These are phyloP conservation scores for Lagopus leucura DNA, from an alignment of 2,113 vertebrate species.

Conservation along the genomic window DNA sequence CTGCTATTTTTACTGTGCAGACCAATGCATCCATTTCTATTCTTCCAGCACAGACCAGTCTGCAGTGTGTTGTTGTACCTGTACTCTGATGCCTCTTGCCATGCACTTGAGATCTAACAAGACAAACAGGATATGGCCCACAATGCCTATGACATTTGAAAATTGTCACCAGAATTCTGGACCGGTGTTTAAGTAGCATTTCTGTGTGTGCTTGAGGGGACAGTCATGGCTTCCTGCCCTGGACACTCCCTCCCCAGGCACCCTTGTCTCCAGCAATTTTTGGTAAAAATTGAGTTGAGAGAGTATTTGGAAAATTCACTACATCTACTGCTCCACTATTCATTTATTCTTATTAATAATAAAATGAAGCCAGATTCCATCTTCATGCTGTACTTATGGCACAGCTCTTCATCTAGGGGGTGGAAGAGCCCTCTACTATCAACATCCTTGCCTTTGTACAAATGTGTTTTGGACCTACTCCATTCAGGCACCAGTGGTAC, in stretches of 20 bases:
- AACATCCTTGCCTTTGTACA: neutral
- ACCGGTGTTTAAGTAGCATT: neutral
- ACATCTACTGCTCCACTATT: neutral
- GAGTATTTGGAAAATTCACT: neutral
- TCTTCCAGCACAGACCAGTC: neutral
- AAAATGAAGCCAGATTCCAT: neutral
- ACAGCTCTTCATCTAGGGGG: neutral
- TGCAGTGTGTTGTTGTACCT: neutral
- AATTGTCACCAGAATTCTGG: neutral
- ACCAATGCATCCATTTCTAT: neutral
- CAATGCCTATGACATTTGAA: neutral
- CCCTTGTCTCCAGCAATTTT: rapidly evolving
- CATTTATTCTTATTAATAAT: neutral
- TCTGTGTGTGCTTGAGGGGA: neutral
- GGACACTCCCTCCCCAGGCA: rapidly evolving
- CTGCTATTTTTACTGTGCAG: conserved; percentile 18
- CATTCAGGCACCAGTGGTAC: neutral
- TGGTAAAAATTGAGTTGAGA: neutral
- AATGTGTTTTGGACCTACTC: neutral
- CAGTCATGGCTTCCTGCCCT: neutral
- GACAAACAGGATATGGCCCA: rapidly evolving
- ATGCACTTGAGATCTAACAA: neutral
- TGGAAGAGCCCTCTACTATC: neutral
- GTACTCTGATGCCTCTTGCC: neutral
- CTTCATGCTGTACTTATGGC: neutral